Evolutionary conservation across 37 sponge, comb jelly and placozoan species (phyloP), one percentile per base, ranked within the genome.

Genomic region (Chondrilla cf. caribensis): DNA sequence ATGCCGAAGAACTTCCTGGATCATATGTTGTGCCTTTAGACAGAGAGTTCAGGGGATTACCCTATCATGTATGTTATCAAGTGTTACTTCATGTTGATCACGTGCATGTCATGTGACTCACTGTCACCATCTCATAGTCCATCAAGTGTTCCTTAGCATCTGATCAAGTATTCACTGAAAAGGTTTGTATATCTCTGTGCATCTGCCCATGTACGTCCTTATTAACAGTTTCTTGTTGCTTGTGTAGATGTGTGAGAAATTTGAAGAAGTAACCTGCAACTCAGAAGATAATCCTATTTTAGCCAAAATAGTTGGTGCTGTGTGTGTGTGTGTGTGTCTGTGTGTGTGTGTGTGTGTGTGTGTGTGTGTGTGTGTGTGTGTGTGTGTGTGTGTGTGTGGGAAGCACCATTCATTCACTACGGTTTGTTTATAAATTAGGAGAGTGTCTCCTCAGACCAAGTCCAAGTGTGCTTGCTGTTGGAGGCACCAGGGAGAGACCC

Each of bases 1-100:
- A 83, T 33, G 57, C 60, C 3, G 84, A 83, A 79, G 60, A 31
- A 31, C 42, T 83, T 31, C 24, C 68, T 0, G 42, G 22, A 29
- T 9, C 26, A 19, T 58, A 82, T 33, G 41, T 82, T 1, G 26
- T 26, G n/a, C 82, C 82, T 3, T 8, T 82, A 15, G 57, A 38
- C 0, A 5, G 18, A 31, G 18, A 7, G 14, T 58, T 60, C 64
- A 24, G 47, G 57, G 35, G 28, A n/a, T 29, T 80, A 60, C 81
- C 81, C 35, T 58, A 28, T 58, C 58, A 58, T 3, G 81, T 67
- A 33, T 33, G 68, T 17, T 8, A 4, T 8, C n/a, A n/a, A n/a
- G n/a, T n/a, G n/a, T n/a, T n/a, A n/a, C n/a, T n/a, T n/a, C n/a
- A n/a, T n/a, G n/a, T n/a, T n/a, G n/a, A n/a, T n/a, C n/a, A n/a